A percentile compares a stretch with the other conserved stretches of the same genome.
phyloP scores from a whole-genome alignment of 2,888 invertebrate species.

The Tribolium freemani region DNA sequence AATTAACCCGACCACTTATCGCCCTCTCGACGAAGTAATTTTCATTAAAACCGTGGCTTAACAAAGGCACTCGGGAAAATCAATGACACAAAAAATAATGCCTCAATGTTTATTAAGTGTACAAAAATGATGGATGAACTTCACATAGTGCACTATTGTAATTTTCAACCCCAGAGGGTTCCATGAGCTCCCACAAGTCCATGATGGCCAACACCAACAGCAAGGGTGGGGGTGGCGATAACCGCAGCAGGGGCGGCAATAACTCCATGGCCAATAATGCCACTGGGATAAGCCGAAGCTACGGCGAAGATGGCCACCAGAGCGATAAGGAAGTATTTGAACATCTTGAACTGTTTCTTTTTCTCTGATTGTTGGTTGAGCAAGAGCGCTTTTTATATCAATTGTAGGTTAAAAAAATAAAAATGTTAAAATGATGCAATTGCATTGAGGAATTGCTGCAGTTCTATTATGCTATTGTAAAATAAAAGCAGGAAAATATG shows the following conservation, averaged over 20 bases:
- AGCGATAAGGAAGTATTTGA: slow-evolving; percentile 50
- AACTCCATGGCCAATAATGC: slow-evolving; percentile 32
- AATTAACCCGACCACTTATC: not conserved
- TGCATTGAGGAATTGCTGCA: slow-evolving; percentile 17
- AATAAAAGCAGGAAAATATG: not conserved
- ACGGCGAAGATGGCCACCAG: slow-evolving; percentile 51
- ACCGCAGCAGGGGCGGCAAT: slow-evolving; percentile 36
- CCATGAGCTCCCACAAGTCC: slow-evolving; percentile 30
- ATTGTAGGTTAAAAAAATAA: not conserved
- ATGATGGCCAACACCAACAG: slow-evolving; percentile 31
- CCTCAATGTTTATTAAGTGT: not conserved
- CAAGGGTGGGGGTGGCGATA: slow-evolving; percentile 35
- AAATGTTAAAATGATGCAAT: slow-evolving; percentile 25
- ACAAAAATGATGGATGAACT: slow-evolving; percentile 24
- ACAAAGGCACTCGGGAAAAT: not conserved
- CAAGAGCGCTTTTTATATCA: not conserved
- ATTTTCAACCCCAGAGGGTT: not conserved
- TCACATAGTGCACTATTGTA: not conserved
- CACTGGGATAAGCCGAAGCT: slow-evolving; percentile 48
- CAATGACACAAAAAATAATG: slow-evolving; percentile 2
- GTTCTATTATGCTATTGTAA: not conserved
- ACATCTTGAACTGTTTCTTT: slow-evolving; percentile 44
- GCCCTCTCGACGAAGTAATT: slow-evolving; percentile 10
- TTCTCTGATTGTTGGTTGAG: not conserved
- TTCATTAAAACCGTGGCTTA: slow-evolving; percentile 24